Evolutionary conservation across 2,888 invertebrate species (phyloP).

Genomic region (Aporophyla lueneburgensis): DNA sequence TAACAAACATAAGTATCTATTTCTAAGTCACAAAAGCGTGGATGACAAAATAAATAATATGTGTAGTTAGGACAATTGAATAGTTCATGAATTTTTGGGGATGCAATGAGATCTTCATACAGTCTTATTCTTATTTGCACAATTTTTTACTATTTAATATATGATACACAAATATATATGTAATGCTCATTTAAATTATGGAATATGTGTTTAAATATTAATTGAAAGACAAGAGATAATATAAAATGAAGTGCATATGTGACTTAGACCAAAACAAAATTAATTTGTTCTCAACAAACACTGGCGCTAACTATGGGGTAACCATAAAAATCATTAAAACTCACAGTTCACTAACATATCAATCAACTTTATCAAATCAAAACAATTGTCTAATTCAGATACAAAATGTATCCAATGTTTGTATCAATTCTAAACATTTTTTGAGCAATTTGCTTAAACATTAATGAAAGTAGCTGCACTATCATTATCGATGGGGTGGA

Average conservation of each 20-base stretch:
- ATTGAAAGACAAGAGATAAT: conserved; percentile 28
- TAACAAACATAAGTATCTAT: conserved; percentile 88
- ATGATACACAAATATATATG: conserved; percentile 33
- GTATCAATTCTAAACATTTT: conserved; percentile 78
- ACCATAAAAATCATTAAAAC: conserved; percentile 78
- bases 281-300: conserved; percentile 80
- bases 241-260: conserved; percentile 72
- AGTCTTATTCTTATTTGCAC: conserved; percentile 64
- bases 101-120: conserved; percentile 65
- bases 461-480: conserved; percentile 72
- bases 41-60: conserved; percentile 58
- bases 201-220: conserved; percentile 31
- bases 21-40: conserved; percentile 86
- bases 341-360: conserved; percentile 68
- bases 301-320: conserved; percentile 78
- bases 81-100: conserved; percentile 42
- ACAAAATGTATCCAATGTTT: conserved; percentile 73
- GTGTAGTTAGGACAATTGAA: conserved; percentile 42
- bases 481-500: conserved; percentile 68
- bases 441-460: conserved; percentile 82
- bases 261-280: conserved; percentile 83
- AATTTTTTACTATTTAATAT: conserved; percentile 43
- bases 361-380: conserved; percentile 60
- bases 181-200: conserved; percentile 30
- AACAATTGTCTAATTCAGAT: conserved; percentile 63